These are phyloP conservation scores for Dicrurus megarhynchus DNA, from an alignment of 2,113 vertebrate genomes.

Conservation along the genomic window DNA sequence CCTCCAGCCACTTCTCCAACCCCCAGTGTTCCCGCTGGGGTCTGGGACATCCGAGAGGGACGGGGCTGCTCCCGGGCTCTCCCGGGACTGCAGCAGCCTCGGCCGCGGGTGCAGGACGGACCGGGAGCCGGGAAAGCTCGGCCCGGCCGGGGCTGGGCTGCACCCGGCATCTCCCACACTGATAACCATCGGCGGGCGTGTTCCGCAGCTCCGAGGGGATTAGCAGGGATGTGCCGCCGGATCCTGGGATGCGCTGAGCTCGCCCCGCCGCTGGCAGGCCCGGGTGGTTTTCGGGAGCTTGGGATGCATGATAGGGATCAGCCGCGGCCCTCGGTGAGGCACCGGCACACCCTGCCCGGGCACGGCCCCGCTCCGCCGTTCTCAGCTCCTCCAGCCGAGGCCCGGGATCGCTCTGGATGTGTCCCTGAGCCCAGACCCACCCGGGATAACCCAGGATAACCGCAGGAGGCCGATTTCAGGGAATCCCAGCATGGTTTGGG, in stretches of 20 bases:
- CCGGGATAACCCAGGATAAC: fast-evolving
- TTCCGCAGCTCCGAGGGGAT: background rate
- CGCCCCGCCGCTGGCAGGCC: background rate
- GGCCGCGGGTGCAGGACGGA: background rate
- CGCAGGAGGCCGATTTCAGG: background rate
- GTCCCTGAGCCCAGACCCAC: background rate
- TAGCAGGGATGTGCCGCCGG: background rate
- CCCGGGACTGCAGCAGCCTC: background rate
- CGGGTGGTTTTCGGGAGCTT: background rate
- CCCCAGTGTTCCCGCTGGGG: fast-evolving
- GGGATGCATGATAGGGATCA: background rate
- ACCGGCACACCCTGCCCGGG: background rate
- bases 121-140: background rate
- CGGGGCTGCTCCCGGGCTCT: background rate
- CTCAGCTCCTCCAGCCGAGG: background rate
- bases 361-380: background rate
- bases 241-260: background rate
- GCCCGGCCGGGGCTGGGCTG: background rate
- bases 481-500: no score
- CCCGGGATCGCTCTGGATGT: fast-evolving
- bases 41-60: background rate
- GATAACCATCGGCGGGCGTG: slow-evolving; percentile 10
- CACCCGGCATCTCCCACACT: background rate
- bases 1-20: background rate
- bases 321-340: background rate